Conservation (phyloP, 2,797 vertebrate species). For the Lateolabrax maculatus region DNA sequence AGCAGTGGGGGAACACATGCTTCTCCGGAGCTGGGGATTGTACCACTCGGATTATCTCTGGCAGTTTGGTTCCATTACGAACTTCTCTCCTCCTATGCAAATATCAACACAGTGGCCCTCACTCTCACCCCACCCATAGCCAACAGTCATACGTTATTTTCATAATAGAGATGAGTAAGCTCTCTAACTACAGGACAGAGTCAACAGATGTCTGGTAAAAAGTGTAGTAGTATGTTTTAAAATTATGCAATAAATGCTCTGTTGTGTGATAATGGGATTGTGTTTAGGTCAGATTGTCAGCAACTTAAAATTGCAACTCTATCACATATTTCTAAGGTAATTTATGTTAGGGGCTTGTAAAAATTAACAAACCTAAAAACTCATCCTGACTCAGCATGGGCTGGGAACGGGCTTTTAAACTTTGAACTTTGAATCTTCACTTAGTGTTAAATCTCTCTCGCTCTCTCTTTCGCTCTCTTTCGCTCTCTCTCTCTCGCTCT, state of each 20-base stretch:
- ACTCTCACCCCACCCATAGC: not conserved
- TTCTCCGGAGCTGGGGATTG: not conserved
- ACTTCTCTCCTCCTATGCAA: not conserved
- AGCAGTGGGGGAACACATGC: not conserved
- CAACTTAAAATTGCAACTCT: not conserved
- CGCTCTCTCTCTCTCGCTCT: no score
- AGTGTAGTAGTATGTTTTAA: not conserved
- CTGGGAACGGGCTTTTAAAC: not conserved
- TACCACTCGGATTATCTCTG: not conserved
- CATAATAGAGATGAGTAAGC: not conserved
- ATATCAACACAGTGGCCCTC: not conserved
- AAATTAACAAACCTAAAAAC: not conserved
- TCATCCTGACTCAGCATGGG: slow-evolving; percentile 12
- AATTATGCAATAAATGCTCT: not conserved
- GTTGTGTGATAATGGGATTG: not conserved
- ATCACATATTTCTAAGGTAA: not conserved
- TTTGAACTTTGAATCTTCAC: slow-evolving; percentile 32
- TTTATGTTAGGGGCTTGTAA: not conserved
- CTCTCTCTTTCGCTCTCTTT: no score
- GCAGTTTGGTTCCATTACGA: not conserved
- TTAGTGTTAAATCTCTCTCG: slow-evolving; percentile 11
- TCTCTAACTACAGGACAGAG: not conserved
- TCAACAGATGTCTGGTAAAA: not conserved
- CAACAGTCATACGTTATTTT: slow-evolving; percentile 1
- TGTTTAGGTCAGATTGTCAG: not conserved